phyloP scores from a whole-genome alignment of 2,797 vertebrate species.

The Cynopterus sphinx region DNA sequence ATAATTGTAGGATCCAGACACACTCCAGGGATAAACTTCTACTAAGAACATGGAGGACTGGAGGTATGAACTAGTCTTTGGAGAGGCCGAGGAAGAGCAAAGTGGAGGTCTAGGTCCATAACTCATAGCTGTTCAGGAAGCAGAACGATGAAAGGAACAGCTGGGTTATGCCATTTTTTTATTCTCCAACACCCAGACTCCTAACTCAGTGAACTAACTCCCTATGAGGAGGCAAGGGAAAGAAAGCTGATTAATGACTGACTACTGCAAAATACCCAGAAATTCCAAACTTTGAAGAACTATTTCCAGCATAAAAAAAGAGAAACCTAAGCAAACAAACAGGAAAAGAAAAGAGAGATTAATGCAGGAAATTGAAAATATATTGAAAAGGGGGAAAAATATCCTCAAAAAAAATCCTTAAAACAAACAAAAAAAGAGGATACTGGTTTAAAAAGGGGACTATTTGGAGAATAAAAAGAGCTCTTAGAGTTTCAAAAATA shows the following conservation, averaged over 20 bases:
- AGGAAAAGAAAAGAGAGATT: neutral
- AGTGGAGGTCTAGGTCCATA: neutral
- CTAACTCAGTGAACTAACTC: neutral
- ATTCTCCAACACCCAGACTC: neutral
- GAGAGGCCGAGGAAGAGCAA: neutral
- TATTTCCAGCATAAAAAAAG: neutral
- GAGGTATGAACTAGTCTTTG: neutral
- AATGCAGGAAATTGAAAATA: neutral
- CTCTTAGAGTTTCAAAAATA: neutral
- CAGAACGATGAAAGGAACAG: neutral
- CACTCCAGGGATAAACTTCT: neutral
- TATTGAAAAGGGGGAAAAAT: neutral
- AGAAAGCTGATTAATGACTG: neutral
- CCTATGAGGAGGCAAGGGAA: neutral
- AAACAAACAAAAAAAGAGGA: constrained; percentile 34
- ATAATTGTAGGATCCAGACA: neutral
- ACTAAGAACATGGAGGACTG: neutral
- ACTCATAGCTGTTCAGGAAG: neutral
- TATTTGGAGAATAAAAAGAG: neutral
- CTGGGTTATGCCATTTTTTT: neutral
- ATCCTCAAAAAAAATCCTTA: neutral
- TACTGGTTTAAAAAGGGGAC: neutral
- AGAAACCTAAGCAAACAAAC: neutral
- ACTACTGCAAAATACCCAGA: neutral
- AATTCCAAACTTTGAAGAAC: neutral